These are phyloP conservation scores for Dendroctonus valens DNA, from an alignment of 1,140 invertebrate species.

Conservation along the genomic window DNA sequence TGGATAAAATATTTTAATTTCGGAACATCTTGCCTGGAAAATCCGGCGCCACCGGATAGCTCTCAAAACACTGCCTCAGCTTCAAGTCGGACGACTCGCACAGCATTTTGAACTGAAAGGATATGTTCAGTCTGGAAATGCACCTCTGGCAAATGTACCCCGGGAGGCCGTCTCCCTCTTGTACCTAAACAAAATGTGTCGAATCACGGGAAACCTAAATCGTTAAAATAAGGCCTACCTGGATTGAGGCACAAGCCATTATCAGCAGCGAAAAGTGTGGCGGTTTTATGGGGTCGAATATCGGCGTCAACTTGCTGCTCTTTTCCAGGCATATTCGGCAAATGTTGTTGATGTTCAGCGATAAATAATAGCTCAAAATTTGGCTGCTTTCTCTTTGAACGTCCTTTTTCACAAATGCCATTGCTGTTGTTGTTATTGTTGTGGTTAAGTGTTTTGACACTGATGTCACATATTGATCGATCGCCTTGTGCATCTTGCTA, in stretches of 20 bases:
- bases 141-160: conserved; percentile 66
- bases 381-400: conserved; percentile 36
- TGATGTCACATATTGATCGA: no score
- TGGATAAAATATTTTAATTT: neutral
- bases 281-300: conserved; percentile 60
- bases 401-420: neutral
- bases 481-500: no score
- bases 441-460: no score
- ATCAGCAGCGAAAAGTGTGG: conserved; percentile 58
- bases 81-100: conserved; percentile 63
- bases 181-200: conserved; percentile 50
- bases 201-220: neutral
- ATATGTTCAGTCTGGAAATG: conserved; percentile 61
- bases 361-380: conserved; percentile 47
- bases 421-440: no score
- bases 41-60: neutral
- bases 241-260: conserved; percentile 62
- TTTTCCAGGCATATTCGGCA: conserved; percentile 66
- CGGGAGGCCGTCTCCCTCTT: conserved; percentile 62
- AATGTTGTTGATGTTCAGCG: conserved; percentile 53
- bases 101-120: conserved; percentile 66
- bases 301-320: conserved; percentile 61
- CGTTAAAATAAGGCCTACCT: conserved; percentile 50
- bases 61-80: conserved; percentile 60
- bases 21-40: neutral